Base-by-base conservation (phyloP, 2,888 invertebrate genomes). In the Leptinotarsa haldemani region DNA sequence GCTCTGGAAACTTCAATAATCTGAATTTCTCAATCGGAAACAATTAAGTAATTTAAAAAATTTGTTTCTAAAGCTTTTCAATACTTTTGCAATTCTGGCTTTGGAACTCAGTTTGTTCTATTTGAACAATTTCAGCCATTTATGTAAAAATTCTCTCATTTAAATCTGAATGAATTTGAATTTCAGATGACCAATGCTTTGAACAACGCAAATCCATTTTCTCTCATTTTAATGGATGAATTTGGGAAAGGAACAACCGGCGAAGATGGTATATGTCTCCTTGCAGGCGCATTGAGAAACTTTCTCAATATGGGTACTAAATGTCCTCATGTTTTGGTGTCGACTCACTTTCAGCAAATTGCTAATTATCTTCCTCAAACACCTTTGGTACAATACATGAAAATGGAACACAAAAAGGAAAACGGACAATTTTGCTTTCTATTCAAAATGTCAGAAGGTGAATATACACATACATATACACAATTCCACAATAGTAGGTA, bases 201-300 rank as follows among this genome's bases (percentile, higher is more conserved):
- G 2, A 89, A 91, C 79, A 91, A 91, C 79, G 91, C 93, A 0
- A 91, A 91, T 0, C 85, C 89, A 0, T 88, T 89, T 76, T 95
- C 96, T 0, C 87, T 98, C 3, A 89, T 97, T 0, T 88, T 97
- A 47, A 89, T 97, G 52, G 97, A 98, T 87, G 97, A 97, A 88
- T 96, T 97, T 88, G 97, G 97, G 4, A 93, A 94, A 85, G 95
- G 96, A 74, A 97, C 97, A 1, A 88, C 90, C 1, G 91, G 93
- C 84, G 88, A 90, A 3, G 96, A 96, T 87, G 97, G 96, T 0
- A 86, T 93, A 53, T 90, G 94, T 0, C 86, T 97, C 48, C 88
- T 96, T 22, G 90, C 92, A 0, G 91, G 94, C 0, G 90, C 91
- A 53, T 85, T 97, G 65, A 90, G 91, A 79, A 88, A 92, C 80